Percentiles rank a stretch among this genome's conserved stretches.
Evolutionary conservation across 2,797 vertebrate species (phyloP).

Genomic region (Amblyraja radiata): DNA sequence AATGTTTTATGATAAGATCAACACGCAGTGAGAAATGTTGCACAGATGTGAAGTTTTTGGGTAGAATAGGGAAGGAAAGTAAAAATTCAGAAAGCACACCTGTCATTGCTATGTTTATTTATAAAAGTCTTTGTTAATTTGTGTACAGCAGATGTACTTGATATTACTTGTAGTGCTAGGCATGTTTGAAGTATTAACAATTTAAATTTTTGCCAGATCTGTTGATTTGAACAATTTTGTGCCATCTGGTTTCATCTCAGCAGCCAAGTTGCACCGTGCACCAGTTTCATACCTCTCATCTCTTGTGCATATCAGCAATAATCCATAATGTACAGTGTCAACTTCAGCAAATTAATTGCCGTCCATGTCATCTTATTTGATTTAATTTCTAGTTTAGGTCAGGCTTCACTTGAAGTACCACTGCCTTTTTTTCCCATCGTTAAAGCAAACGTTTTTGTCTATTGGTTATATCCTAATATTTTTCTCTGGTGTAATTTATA

Average conservation of each 20-base stretch:
- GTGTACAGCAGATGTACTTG: neutral
- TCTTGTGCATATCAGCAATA: neutral
- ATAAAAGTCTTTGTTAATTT: neutral
- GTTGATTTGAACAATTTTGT: neutral
- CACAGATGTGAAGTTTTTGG: neutral
- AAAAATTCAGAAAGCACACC: neutral
- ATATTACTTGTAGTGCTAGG: neutral
- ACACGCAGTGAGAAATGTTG: neutral
- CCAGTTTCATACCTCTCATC: neutral
- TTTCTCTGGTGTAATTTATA: neutral
- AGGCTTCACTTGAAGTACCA: neutral
- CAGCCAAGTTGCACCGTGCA: neutral
- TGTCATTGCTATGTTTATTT: neutral
- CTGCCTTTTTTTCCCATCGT: neutral
- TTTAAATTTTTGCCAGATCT: neutral
- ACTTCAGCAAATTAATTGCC: neutral
- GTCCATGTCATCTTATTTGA: neutral
- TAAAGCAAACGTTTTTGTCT: neutral
- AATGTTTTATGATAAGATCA: slow-evolving; percentile 6
- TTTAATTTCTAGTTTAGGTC: neutral
- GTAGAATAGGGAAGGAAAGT: neutral
- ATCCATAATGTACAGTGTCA: neutral
- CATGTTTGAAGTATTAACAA: neutral
- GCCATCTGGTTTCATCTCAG: neutral
- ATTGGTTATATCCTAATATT: neutral